Evolutionary conservation across 2,113 vertebrate species (phyloP), one percentile per base, ranked within the genome.

Genomic region (Forbesichthys papilliferus): DNA sequence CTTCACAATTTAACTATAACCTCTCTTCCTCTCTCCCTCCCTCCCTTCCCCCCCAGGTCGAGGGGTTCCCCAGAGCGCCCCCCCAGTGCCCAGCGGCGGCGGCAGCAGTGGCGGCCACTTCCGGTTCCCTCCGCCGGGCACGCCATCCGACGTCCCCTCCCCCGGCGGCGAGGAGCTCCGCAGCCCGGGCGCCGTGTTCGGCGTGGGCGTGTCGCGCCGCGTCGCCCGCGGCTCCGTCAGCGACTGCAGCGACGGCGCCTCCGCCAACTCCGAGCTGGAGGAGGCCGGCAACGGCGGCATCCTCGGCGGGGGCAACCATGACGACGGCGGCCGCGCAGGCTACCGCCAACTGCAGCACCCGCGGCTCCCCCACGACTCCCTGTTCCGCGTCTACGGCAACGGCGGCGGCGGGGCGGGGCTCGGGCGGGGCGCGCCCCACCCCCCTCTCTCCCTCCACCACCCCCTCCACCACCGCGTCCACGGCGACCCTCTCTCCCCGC

Each of bases 181-280:
- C 58, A 96, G 95, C 1, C 96, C 96, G 0, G 92, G 94, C 0
- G 86, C 94, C 73, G 96, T 94, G 83, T 93, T 93, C 56, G 90
- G 90, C 0, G 93, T 95, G 62, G 92, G 90, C 0, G 93, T 95
- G 62, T 92, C 92, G 0, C 91, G 95, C 0, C 94, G 95, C 20
- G 87, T 94, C 80, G 95, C 94, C 9, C 94, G 95, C 0, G 95
- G 95, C 60, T 96, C 95, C 0, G 94, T 96, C 66, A 95, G 94
- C 65, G 96, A 97, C 92, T 96, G 96, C 91, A 96, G 95, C 0
- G 95, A 96, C 9, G 96, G 95, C 78, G 96, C 96, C 0, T 97
- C 96, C 9, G 93, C 92, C 77, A 93, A 93, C 85, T 95, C 94
- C 0, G 96, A 97, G 87, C 84, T 97, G 68, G 96, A 97, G 84